Evolutionary conservation across 2,888 invertebrate genomes (phyloP), one percentile per base, ranked within the genome.

Genomic region (Octodonta nipae): DNA sequence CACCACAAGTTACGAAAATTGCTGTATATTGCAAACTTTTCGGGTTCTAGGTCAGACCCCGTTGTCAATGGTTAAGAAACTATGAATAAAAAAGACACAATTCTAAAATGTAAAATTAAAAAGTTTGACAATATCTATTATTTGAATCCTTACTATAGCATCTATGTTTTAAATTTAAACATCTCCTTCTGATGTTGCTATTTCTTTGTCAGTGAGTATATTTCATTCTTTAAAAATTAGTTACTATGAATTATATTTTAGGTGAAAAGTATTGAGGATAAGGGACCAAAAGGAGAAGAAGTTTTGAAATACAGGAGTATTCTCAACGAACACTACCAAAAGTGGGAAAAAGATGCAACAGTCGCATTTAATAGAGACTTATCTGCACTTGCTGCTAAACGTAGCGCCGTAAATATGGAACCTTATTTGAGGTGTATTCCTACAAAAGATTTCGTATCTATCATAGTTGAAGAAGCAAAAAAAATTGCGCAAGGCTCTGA

Each of bases 401-500:
- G 52, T 32, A 50, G 43, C 28, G 38, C 50, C 3, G 32, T 54
- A 5, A 59, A 49, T 33, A 38, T 54, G 32, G 61, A 60, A 37
- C 50, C 57, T 1, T 62, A 55, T 35, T 34, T 63, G 36, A 44
- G 57, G 8, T 45, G 52, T 14, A 52, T 63, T 30, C 61, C 63
- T 0, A 33, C 38, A 0, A 53, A 62, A 36, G 58, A 61, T 35
- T 64, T 75, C 49, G 66, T 78, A 2, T 66, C 75, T 28, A 66
- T 79, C 30, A 68, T 82, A 26, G 63, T 82, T 46, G 65, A 71
- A 34, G 84, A 86, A 58, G 68, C 84, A 5, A 71, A 68, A 45
- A 74, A 52, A 46, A 52, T 86, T 7, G 78, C 79, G 0, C 74
- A 78, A 47, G 81, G 82, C 4, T 86, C 85, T 0, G 85, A 85